A percentile compares a stretch with the other conserved stretches of the same genome.
phyloP scores from a whole-genome alignment of 2,797 vertebrate species.

The Phyllotis vaccarum region DNA sequence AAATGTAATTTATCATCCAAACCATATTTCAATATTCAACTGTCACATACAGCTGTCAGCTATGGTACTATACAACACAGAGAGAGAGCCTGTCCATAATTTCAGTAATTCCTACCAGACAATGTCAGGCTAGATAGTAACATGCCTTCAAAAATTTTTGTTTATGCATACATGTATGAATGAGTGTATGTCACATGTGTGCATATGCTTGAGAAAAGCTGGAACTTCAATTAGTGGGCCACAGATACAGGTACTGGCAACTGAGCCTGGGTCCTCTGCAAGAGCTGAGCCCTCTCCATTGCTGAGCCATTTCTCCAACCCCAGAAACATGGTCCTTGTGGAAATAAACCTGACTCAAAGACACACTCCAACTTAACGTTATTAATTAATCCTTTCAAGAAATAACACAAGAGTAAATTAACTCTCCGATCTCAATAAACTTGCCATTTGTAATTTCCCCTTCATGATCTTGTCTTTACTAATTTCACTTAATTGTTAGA shows the following conservation, averaged over 20 bases:
- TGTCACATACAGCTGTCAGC: neutral
- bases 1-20: neutral
- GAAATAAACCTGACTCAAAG: neutral
- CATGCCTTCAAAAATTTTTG: neutral
- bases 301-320: neutral
- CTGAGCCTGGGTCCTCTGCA: neutral
- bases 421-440: neutral
- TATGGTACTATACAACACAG: neutral
- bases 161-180: neutral
- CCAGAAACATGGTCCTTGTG: neutral
- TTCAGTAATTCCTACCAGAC: neutral
- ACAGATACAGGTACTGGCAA: neutral
- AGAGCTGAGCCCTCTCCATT: neutral
- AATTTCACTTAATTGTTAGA: constrained; percentile 6
- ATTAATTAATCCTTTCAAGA: constrained; percentile 10
- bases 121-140: neutral
- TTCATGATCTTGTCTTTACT: neutral
- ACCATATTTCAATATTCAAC: neutral
- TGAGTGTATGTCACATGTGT: neutral
- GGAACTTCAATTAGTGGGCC: neutral
- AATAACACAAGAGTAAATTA: neutral
- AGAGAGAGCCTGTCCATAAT: neutral
- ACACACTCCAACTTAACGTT: constrained; percentile 16
- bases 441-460: neutral
- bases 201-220: neutral